Percentiles rank a stretch among this genome's conserved stretches.
These are phyloP conservation scores for Astur gentilis DNA, from an alignment of 2,113 vertebrate species.

Conservation along the genomic window DNA sequence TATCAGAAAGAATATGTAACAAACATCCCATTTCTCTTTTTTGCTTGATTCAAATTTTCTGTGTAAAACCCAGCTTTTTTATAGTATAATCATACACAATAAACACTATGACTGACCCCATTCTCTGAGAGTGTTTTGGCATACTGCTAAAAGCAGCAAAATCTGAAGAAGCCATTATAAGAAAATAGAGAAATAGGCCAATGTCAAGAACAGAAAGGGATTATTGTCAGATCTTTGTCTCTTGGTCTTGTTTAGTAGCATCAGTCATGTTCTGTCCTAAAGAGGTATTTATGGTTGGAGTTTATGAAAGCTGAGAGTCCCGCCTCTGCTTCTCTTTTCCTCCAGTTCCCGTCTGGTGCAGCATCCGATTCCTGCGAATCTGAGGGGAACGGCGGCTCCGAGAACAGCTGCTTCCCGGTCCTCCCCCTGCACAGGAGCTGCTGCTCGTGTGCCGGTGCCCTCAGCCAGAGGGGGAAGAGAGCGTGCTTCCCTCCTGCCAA, in stretches of 20 bases:
- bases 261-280: not conserved
- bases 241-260: not conserved
- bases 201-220: not conserved
- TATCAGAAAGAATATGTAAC: not conserved
- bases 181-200: not conserved
- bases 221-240: not conserved
- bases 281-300: not conserved
- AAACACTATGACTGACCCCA: not conserved
- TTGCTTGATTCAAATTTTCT: not conserved
- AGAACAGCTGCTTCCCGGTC: not conserved
- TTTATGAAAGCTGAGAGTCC: not conserved
- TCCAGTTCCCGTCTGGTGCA: not conserved
- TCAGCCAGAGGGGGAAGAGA: not conserved
- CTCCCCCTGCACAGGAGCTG: not conserved
- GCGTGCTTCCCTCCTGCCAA: not conserved
- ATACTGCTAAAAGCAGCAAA: not conserved
- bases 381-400: not conserved
- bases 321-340: not conserved
- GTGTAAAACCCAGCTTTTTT: not conserved
- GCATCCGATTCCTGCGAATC: not conserved
- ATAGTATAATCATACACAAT: not conserved
- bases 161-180: not conserved
- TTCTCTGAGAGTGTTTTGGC: not conserved
- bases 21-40: not conserved
- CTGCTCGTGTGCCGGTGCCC: rapidly evolving